Evolutionary conservation across 2,113 vertebrate species (phyloP).

Genomic region (Aplodontia rufa): DNA sequence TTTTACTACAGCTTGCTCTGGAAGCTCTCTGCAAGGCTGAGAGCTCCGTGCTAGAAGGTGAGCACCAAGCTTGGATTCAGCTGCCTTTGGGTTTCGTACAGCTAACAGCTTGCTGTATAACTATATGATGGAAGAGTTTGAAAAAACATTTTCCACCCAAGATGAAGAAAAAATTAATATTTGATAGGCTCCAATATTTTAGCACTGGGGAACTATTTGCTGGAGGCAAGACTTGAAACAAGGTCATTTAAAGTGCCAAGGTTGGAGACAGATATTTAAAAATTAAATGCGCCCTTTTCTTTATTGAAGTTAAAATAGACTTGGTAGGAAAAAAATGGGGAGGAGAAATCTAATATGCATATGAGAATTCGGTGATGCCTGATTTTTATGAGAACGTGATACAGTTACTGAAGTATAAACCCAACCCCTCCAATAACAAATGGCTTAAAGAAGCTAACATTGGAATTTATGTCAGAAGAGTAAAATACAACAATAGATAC

Average conservation of each 20-base stretch:
- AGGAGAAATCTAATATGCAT: neutral
- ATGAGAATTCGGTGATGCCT: neutral
- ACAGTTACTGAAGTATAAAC: neutral
- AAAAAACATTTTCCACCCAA: neutral
- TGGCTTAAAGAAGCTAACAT: neutral
- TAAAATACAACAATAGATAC: neutral
- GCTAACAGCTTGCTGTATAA: neutral
- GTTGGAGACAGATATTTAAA: neutral
- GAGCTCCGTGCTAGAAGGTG: neutral
- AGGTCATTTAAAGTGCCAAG: neutral
- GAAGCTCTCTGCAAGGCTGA: neutral
- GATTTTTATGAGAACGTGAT: neutral
- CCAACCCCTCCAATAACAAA: neutral
- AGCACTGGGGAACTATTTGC: neutral
- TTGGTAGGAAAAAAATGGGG: neutral
- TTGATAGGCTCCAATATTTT: neutral
- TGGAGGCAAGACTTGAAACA: slow-evolving; percentile 1
- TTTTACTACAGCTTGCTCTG: neutral
- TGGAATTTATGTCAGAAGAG: neutral
- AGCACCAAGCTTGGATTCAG: neutral
- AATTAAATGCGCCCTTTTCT: neutral
- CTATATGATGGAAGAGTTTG: neutral
- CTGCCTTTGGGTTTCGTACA: neutral
- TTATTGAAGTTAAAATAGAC: neutral
- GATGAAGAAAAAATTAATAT: neutral